Percentiles rank a stretch among this genome's conserved stretches.
These are phyloP conservation scores for Napeogenes sylphis DNA, from an alignment of 2,888 invertebrate species.

Conservation along the genomic window DNA sequence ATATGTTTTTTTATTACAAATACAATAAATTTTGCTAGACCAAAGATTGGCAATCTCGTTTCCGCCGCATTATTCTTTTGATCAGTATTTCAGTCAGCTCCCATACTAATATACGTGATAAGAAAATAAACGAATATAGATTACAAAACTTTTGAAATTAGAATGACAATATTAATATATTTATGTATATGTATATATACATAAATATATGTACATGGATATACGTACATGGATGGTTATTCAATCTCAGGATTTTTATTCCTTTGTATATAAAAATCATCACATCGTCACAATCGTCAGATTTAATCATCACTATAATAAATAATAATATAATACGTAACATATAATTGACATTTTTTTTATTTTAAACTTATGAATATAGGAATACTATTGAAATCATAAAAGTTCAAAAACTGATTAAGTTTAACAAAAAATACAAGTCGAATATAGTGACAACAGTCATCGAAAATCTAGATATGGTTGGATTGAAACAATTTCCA, in stretches of 20 bases:
- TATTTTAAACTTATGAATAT: too few species aligned
- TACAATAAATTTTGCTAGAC: slow-evolving; percentile 22
- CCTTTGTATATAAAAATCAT: too few species aligned
- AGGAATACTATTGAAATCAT: too few species aligned
- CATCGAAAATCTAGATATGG: slow-evolving; percentile 10
- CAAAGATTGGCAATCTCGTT: slow-evolving; percentile 29
- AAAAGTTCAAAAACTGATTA: neutral
- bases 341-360: too few species aligned
- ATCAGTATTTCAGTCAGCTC: slow-evolving; percentile 32
- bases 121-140: slow-evolving; percentile 26
- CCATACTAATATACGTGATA: slow-evolving; percentile 35
- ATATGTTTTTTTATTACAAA: slow-evolving; percentile 21
- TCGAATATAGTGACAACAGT: slow-evolving; percentile 15
- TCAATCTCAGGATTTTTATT: too few species aligned
- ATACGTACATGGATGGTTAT: too few species aligned
- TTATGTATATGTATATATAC: too few species aligned
- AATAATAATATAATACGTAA: too few species aligned
- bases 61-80: slow-evolving; percentile 30
- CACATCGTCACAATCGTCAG: too few species aligned
- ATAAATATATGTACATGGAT: too few species aligned
- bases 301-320: too few species aligned
- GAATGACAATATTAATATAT: slow-evolving; percentile 16
- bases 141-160: slow-evolving; percentile 25
- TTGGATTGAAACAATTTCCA: slow-evolving; percentile 19
- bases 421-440: slow-evolving; percentile 2